Base-by-base conservation (phyloP, 2,888 invertebrate genomes). In the Ferdinandea cuprea region DNA sequence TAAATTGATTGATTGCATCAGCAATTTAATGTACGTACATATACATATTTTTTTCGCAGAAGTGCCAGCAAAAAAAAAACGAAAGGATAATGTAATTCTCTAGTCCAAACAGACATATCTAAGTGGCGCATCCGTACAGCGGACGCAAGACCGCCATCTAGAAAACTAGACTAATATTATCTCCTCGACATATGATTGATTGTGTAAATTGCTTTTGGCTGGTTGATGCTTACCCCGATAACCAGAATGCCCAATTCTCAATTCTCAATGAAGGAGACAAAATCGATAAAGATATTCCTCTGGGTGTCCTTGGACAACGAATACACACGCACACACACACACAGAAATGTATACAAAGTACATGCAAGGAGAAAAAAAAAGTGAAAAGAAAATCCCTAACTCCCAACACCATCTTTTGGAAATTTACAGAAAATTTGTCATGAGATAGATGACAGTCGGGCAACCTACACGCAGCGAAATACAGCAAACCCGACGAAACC, bases 131-230 rank as follows among this genome's bases (percentile, higher is more conserved):
- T 50, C 42, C 37, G 11, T 37, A 44, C 15, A 54, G 19, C 15
- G 6, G 42, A 66, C 11, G 6, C 7, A 48, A 19, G 17, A 11
- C 21, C 11, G 11, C 25, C 2, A 25, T 17, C 11, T 8, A 13
- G n/a, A n/a, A 54, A 63, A 13, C 30, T 63, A 63, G 30, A 73
- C 63, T 30, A 37, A 46, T 54, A 25, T 3, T 3, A 37, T 66
- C 32, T 52, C 7, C 32, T 52, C 7, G 13, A 46, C 61, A 46
- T 71, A 71, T 76, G 81, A 76, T 71, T 65, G 81, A 81, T 81
- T 71, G 59, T 71, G 58, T 61, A 72, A 81, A 81, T 81, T 76
- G 71, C 80, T 81, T 81, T 76, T 76, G 71, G 76, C 65, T 81
- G 76, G 71, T 52, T 71, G 69, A 76, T 50, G 69, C 74, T 3